Conservation (phyloP, 2,888 invertebrate genomes). For the Hypena proboscidalis region DNA sequence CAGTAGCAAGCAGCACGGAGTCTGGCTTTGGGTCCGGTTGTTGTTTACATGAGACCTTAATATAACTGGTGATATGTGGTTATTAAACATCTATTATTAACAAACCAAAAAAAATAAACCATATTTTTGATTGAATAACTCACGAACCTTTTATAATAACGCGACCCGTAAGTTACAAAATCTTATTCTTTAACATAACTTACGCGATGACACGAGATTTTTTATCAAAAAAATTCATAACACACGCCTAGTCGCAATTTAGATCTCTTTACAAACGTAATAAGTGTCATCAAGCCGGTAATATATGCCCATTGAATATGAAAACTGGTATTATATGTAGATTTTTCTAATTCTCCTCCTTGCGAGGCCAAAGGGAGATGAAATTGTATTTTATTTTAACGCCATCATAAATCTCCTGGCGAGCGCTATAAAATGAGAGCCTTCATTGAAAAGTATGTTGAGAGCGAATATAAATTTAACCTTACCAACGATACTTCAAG, state of each 20-base stretch:
- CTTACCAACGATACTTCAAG: slow-evolving; percentile 55
- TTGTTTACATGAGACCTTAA: too few species aligned
- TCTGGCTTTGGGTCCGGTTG: too few species aligned
- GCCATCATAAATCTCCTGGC: slow-evolving; percentile 73
- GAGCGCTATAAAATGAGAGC: slow-evolving; percentile 67
- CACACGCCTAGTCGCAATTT: slow-evolving; percentile 37
- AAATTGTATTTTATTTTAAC: slow-evolving; percentile 82
- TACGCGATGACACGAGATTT: neutral
- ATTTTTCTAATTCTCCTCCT: slow-evolving; percentile 74
- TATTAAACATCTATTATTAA: too few species aligned
- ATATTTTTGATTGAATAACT: too few species aligned
- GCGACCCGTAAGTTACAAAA: slow-evolving; percentile 13
- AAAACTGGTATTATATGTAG: slow-evolving; percentile 66
- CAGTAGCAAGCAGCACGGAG: too few species aligned
- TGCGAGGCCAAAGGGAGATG: slow-evolving; percentile 59
- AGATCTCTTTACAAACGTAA: slow-evolving; percentile 54
- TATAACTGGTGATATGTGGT: too few species aligned
- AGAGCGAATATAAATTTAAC: slow-evolving; percentile 63
- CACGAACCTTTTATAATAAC: neutral
- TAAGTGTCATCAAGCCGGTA: slow-evolving; percentile 60
- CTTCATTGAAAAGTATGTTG: slow-evolving; percentile 60
- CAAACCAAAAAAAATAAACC: too few species aligned
- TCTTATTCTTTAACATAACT: slow-evolving; percentile 8
- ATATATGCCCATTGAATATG: slow-evolving; percentile 64
- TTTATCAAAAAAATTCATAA: slow-evolving; percentile 29